phyloP scores from a whole-genome alignment of 2,113 vertebrate species.

The Hippocampus comes region DNA sequence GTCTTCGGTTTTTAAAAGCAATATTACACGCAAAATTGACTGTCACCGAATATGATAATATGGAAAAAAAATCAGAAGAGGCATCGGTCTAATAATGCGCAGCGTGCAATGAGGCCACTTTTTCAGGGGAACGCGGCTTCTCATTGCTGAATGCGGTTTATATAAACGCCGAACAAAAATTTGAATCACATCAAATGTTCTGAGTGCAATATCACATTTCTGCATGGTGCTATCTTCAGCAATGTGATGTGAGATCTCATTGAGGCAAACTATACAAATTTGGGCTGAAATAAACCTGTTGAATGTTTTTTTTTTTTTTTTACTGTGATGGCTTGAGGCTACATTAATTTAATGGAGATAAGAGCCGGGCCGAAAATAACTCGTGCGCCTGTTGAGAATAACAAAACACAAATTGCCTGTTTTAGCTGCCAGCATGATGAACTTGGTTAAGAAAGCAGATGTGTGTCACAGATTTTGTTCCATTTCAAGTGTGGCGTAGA shows the following conservation, averaged over 20 bases:
- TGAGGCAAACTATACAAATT: slow-evolving; percentile 22
- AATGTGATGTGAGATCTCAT: slow-evolving; percentile 14
- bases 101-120: slow-evolving; percentile 17
- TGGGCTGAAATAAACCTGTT: slow-evolving; percentile 75
- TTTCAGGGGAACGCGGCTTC: slow-evolving; percentile 7
- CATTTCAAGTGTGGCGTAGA: neutral
- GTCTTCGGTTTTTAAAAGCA: slow-evolving; percentile 83
- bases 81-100: neutral
- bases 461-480: neutral
- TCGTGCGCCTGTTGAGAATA: slow-evolving; percentile 75
- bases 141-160: neutral
- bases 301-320: slow-evolving; percentile 64
- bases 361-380: slow-evolving; percentile 82
- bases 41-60: neutral
- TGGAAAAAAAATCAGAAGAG: neutral
- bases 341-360: slow-evolving; percentile 83
- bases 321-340: slow-evolving; percentile 76
- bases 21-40: slow-evolving; percentile 20
- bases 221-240: neutral
- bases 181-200: neutral
- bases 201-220: neutral
- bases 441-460: slow-evolving; percentile 11
- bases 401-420: slow-evolving; percentile 76
- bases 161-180: too few species aligned
- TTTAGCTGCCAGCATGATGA: slow-evolving; percentile 71